Evolutionary conservation across 2,113 vertebrate species (phyloP).

Genomic region (Carlito syrichta): DNA sequence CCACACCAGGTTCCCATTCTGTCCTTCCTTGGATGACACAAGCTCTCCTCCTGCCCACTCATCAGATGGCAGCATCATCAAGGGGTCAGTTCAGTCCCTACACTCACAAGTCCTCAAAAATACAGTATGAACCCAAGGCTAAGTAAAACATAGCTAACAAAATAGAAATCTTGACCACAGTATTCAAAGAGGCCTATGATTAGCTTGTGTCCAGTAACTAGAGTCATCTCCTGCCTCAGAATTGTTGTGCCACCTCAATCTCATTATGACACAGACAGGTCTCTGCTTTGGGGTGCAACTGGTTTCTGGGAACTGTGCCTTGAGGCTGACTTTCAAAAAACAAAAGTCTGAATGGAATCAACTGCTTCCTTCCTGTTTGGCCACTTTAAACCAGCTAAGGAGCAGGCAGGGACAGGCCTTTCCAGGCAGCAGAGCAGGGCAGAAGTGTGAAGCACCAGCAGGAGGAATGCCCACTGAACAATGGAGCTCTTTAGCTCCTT

Average conservation of each 20-base stretch:
- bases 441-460: background rate
- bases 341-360: constrained; percentile 31
- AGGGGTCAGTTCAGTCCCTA: background rate
- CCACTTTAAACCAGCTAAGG: background rate
- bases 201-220: background rate
- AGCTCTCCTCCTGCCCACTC: background rate
- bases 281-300: background rate
- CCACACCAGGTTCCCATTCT: background rate
- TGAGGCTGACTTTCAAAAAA: background rate
- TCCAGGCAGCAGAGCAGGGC: background rate
- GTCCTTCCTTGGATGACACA: background rate
- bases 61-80: background rate
- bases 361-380: background rate
- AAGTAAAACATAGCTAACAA: background rate
- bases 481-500: background rate
- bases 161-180: background rate
- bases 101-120: background rate
- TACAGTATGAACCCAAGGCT: background rate
- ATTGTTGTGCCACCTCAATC: background rate
- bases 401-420: constrained; percentile 20
- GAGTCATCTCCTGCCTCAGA: background rate
- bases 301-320: constrained; percentile 35
- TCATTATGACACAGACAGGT: background rate
- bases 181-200: background rate
- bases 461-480: background rate